These are phyloP conservation scores for Sylvilagus bachmani DNA, from an alignment of 2,113 vertebrate genomes.

Conservation along the genomic window DNA sequence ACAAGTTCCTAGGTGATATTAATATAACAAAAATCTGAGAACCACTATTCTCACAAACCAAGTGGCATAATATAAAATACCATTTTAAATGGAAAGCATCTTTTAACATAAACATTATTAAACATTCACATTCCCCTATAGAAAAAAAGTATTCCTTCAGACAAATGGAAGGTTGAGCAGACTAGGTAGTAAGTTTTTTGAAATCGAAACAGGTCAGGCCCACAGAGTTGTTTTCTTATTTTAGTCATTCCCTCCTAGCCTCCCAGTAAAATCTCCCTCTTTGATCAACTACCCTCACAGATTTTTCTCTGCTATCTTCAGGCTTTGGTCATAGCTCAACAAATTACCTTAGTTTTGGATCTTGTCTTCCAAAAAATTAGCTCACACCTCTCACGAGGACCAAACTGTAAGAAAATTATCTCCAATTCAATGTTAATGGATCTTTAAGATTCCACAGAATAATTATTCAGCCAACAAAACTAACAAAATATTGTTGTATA, in stretches of 20 bases:
- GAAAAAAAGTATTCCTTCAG: neutral
- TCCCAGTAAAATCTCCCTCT: neutral
- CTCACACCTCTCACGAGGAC: constrained; percentile 5
- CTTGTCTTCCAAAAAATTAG: neutral
- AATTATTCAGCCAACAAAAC: constrained; percentile 2
- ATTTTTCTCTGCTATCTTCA: neutral
- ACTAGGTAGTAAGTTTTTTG: neutral
- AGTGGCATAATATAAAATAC: neutral
- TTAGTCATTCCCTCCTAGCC: constrained; percentile 5
- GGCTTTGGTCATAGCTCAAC: neutral
- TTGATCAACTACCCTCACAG: constrained; percentile 7
- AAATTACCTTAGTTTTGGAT: constrained; percentile 2
- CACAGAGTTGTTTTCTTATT: constrained; percentile 28
- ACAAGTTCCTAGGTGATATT: neutral
- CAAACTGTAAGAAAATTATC: neutral
- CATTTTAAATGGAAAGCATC: constrained; percentile 2
- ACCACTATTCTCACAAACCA: constrained; percentile 19
- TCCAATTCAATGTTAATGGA: neutral
- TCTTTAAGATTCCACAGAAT: constrained; percentile 46
- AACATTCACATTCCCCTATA: neutral
- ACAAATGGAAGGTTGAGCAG: neutral
- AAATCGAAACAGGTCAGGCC: neutral
- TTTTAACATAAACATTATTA: neutral
- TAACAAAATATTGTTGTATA: constrained; percentile 27
- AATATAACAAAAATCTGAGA: neutral